phyloP scores from a whole-genome alignment of 2,888 invertebrate species.

The Deilephila elpenor region DNA sequence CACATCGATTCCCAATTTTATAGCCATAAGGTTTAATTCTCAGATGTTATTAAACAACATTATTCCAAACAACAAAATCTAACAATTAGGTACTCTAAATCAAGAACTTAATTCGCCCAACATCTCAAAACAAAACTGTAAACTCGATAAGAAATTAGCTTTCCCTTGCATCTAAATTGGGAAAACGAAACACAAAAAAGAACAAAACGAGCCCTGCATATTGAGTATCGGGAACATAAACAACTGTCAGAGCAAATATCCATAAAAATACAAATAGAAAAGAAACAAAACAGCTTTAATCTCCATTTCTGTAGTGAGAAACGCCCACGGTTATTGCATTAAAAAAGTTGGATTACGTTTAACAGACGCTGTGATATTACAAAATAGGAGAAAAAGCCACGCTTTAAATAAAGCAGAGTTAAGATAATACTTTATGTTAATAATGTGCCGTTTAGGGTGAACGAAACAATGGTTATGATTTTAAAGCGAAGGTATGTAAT shows the following conservation, averaged over 20 bases:
- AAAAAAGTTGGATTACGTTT: conserved; percentile 23
- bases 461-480: background rate
- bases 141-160: background rate
- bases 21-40: too few relatives aligned
- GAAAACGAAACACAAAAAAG: conserved; percentile 7
- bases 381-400: background rate
- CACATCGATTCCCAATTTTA: too few relatives aligned
- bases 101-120: background rate
- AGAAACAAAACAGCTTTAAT: conserved; percentile 22
- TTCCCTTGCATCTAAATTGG: background rate
- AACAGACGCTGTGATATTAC: conserved; percentile 22
- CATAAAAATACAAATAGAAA: conserved; percentile 16
- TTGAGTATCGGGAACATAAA: conserved; percentile 17
- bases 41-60: too few relatives aligned
- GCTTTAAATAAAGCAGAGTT: conserved; percentile 7
- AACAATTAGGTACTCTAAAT: too few relatives aligned
- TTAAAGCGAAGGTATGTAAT: background rate
- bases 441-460: conserved; percentile 8
- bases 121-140: background rate
- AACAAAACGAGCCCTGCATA: conserved; percentile 7
- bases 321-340: conserved; percentile 20
- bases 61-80: too few relatives aligned
- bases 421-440: conserved; percentile 22
- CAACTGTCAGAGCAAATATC: conserved; percentile 25
- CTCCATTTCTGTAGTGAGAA: conserved; percentile 16